Evolutionary conservation across 2,113 vertebrate genomes (phyloP), one percentile per base, ranked within the genome.

Genomic region (Formicarius rufipectus): DNA sequence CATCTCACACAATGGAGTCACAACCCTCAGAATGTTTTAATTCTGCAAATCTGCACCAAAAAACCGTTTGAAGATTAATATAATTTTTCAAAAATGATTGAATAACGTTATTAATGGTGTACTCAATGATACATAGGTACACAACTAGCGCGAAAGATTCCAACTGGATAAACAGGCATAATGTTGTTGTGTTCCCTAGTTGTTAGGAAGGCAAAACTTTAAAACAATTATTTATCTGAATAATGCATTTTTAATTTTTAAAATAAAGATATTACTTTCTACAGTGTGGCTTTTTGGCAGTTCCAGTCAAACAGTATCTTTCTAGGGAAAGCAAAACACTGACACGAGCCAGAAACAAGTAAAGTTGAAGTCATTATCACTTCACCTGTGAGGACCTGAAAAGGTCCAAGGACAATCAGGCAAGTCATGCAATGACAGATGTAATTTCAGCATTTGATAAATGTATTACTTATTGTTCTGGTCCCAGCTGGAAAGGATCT

Each of bases 1-100:
- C 12, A 47, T 78, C 15, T 37, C 47, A 52, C 21, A 53, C 0
- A 0, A 33, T 39, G 31, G 35, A 42, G 6, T 47, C 7, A 10
- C 39, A 53, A 8, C 52, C 45, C 27, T 44, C 39, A 53, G 56
- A 79, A 67, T 44, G 5, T 72, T 75, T 89, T n/a, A 8, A 4
- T 79, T 79, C 47, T 56, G 42, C 42, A 82, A 71, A 53, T 58
- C 8, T 35, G 5, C 16, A 75, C 40, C 11, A 37, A 27, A 75
- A 86, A n/a, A 12, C 2, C 4, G 44, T 67, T 71, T 31, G 20
- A 85, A 74, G 8, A 30, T 59, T 53, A 42, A 39, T n/a, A 47
- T 3, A 49, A 1, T 40, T 68, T 89, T 50, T 3, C 4, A 44
- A 42, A 90, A 71, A 86, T 16, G 3, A 50, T 45, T 31, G 17